Base-by-base conservation (phyloP, 2,113 vertebrate species). In the Capreolus pygargus region DNA sequence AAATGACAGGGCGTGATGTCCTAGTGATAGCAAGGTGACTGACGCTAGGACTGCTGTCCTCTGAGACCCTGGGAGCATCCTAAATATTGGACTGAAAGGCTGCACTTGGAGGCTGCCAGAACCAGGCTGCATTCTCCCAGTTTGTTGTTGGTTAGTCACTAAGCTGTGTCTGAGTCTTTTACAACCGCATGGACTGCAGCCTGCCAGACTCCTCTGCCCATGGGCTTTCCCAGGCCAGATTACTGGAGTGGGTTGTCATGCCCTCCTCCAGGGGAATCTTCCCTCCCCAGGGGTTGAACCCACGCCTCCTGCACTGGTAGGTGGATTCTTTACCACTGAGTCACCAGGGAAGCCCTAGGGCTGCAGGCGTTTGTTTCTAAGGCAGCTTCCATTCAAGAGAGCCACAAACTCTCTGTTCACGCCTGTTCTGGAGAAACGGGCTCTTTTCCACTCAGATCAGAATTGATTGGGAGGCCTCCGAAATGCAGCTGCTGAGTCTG, bases 41-140 rank as follows among this genome's bases (percentile, higher is more conserved):
- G 5, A 28, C 36, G 3, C 3, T 3, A 7, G 47, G 28, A 3
- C 52, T 0, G 6, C 30, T 21, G n/a, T 28, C 61, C 45, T 43
- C 50, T 7, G 64, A 61, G 84, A 16, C 39, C 83, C 12, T 19
- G 1, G 17, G n/a, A 76, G 50, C 19, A 5, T 57, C 82, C 54
- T 30, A 3, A 14, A 5, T 6, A 3, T 6, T 13, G 30, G 36
- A 27, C 0, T 0, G 16, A 60, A 58, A 5, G 54, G 4, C 4
- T 23, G 43, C 43, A 7, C 2, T 0, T 33, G 83, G 64, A 23
- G 16, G 45, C 7, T 0, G 36, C 6, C 36, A 33, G 21, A 70
- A 5, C 11, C 28, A 19, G 0, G 5, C 50, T 28, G 6, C 2
- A 0, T 14, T 81, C 16, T 45, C 9, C 21, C 23, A 43, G 36